Evolutionary conservation across 2,113 vertebrate species (phyloP).

Genomic region (Mastomys natalensis): DNA sequence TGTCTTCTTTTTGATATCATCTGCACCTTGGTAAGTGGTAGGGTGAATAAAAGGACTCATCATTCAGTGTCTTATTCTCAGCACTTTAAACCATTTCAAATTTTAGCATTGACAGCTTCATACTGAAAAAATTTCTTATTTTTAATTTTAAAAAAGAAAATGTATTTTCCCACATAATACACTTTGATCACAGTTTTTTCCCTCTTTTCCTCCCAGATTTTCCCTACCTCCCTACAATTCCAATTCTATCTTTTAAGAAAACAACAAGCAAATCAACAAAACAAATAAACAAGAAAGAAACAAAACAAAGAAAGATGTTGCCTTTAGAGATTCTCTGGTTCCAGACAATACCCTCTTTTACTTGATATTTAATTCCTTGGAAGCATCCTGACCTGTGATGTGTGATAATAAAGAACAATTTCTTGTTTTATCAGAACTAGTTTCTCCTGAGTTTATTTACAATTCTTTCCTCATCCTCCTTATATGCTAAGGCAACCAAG

Average conservation of each 20-base stretch:
- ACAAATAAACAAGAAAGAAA: not conserved
- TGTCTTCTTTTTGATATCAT: not conserved
- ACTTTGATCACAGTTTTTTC: not conserved
- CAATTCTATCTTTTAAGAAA: not conserved
- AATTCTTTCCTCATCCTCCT: not conserved
- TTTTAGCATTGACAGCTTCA: not conserved
- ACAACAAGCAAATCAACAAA: not conserved
- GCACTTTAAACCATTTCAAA: not conserved
- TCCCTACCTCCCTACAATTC: fast-evolving
- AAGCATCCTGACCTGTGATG: not conserved
- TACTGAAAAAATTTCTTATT: not conserved
- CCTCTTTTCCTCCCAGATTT: not conserved
- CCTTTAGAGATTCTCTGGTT: not conserved
- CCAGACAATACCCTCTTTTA: not conserved
- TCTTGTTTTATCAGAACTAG: not conserved
- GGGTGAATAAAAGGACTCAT: not conserved
- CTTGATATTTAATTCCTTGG: not conserved
- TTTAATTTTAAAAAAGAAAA: not conserved
- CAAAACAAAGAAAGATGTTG: not conserved
- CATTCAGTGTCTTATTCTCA: not conserved
- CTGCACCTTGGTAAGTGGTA: not conserved
- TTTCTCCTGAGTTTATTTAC: not conserved
- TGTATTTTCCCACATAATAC: not conserved
- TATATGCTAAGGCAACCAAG: not conserved
- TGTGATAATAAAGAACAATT: not conserved